Base-by-base conservation (phyloP, 2,113 vertebrate species). In the Paracyprichromis sp. region DNA sequence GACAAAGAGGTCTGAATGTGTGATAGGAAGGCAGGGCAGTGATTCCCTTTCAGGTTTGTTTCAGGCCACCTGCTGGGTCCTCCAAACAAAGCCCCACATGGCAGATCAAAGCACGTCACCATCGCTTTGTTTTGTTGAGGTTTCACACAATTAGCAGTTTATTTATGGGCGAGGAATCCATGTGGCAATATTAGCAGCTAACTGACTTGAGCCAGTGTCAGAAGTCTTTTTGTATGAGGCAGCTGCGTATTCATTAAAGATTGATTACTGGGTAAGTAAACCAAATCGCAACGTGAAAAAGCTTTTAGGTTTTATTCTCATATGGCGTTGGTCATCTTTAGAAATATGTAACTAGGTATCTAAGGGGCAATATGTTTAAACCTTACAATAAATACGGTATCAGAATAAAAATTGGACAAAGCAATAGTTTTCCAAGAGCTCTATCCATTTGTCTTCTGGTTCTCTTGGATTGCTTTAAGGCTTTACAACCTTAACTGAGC, bases 401-500 rank as follows among this genome's bases (percentile, higher is more conserved):
- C 12, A 19, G 7, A 79, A 38, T 53, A 50, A 80, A 40, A 52
- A 80, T 47, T 91, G 76, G 2, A n/a, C 29, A 57, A 47, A 59
- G 53, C 91, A 84, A 63, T 69, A 45, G 66, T 80, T 90, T 54
- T 71, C 83, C 36, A 31, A 56, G 66, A 89, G 82, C 53, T 80
- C 56, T 88, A 73, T 89, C 83, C 84, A 88, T 94, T 90, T 91
- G 82, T 93, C 93, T 89, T 87, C 76, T 83, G 86, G 83, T 93
- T 94, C 80, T 89, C 84, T 13, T 83, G 82, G 87, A 83, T 88
- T 86, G 90, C 92, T 92, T 87, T 82, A 82, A 93, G 89, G 93
- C 89, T 86, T 88, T 85, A 84, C 86, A 91, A 89, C 89, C 85
- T 91, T 93, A 93, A 93, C 88, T 84, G 89, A 86, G 89, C 80